Evolutionary conservation across 2,888 invertebrate species (phyloP).

Genomic region (Drosophila anomelani): DNA sequence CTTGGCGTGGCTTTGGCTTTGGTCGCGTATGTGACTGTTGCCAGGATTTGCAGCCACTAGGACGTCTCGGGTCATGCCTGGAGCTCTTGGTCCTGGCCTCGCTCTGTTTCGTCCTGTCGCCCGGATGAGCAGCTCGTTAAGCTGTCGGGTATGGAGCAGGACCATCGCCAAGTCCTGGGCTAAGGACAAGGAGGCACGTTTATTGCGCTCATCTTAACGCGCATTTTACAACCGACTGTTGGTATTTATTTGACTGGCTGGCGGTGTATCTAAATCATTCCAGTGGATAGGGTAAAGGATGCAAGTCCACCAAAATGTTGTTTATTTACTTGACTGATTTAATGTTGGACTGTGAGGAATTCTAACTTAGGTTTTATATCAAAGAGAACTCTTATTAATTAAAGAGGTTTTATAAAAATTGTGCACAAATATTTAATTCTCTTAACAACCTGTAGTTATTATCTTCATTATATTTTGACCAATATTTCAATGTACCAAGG

Average conservation of each 20-base stretch:
- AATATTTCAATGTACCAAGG: not conserved
- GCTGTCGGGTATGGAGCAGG: conserved; percentile 53
- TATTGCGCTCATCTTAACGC: conserved; percentile 74
- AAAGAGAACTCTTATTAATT: not conserved
- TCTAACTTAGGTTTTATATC: not conserved
- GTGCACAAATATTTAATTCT: not conserved
- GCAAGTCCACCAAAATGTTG: not conserved
- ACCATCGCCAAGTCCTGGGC: conserved; percentile 9
- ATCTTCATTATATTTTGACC: not conserved
- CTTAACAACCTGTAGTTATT: not conserved
- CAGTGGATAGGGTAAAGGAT: not conserved
- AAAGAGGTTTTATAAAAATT: not conserved
- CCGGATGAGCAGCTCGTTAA: conserved; percentile 75
- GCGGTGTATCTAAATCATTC: conserved; percentile 39
- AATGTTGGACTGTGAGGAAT: not conserved
- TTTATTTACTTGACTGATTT: not conserved
- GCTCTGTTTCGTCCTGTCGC: conserved; percentile 47
- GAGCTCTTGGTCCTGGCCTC: conserved; percentile 16
- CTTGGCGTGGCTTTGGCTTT: conserved; percentile 20
- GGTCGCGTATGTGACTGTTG: conserved; percentile 63
- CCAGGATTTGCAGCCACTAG: conserved; percentile 45
- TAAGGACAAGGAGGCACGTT: conserved; percentile 55
- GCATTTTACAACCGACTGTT: conserved; percentile 69
- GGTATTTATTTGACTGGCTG: conserved; percentile 58
- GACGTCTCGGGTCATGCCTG: conserved; percentile 48